phyloP scores from a whole-genome alignment of 2,113 vertebrate species.

The Hypomesus transpacificus region DNA sequence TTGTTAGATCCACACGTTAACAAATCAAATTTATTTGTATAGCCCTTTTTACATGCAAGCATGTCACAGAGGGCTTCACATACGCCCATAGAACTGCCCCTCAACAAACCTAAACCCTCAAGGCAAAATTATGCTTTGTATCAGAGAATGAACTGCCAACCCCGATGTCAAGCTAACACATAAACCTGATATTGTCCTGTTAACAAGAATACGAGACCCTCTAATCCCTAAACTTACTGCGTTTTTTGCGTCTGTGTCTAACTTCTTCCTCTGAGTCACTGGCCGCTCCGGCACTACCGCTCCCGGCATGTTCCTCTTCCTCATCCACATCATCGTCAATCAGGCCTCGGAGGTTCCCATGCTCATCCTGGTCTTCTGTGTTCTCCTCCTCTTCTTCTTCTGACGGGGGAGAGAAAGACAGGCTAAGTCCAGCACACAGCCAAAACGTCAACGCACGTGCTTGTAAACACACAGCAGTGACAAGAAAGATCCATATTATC shows the following conservation, averaged over 20 bases:
- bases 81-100: no score
- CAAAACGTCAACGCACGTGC: neutral
- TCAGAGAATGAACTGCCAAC: neutral
- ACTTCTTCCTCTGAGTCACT: conserved; percentile 85
- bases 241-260: conserved; percentile 81
- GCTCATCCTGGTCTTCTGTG: conserved; percentile 86
- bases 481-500: neutral
- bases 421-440: neutral
- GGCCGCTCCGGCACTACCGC: conserved; percentile 19
- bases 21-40: no score
- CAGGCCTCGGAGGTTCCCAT: conserved; percentile 84
- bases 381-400: conserved; percentile 84
- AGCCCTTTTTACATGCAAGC: no score
- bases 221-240: conserved; percentile 66
- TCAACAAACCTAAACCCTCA: no score
- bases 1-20: neutral
- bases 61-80: no score
- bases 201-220: no score
- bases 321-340: conserved; percentile 86
- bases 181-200: no score
- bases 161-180: no score
- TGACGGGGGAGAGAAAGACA: conserved; percentile 49
- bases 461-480: neutral
- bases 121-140: neutral
- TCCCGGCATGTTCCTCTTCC: conserved; percentile 74